phyloP scores from a whole-genome alignment of 2,113 vertebrate genomes.

The Thunnus maccoyii region DNA sequence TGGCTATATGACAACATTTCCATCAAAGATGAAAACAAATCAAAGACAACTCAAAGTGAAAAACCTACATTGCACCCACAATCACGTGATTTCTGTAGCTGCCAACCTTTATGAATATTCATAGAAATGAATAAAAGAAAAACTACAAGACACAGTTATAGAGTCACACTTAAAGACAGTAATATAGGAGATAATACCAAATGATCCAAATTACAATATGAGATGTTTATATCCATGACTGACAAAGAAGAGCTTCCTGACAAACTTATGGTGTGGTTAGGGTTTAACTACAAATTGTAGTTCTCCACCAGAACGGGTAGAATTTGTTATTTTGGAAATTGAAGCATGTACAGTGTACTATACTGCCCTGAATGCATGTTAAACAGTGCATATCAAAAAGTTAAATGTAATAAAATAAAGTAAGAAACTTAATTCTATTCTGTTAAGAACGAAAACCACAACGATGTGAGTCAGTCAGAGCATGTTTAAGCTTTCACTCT shows the following conservation, averaged over 20 bases:
- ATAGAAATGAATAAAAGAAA: conserved; percentile 17
- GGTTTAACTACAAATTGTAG: background rate
- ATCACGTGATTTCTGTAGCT: background rate
- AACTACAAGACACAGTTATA: background rate
- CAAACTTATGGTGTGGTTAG: background rate
- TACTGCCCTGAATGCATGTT: conserved; percentile 46
- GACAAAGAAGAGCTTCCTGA: background rate
- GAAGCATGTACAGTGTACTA: conserved; percentile 34
- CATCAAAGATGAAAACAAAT: conserved; percentile 17
- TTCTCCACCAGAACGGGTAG: background rate
- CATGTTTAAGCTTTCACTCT: conserved; percentile 26
- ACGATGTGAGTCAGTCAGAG: background rate
- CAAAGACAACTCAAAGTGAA: conserved; percentile 14
- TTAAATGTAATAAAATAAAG: background rate
- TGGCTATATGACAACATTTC: background rate
- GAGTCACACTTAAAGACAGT: background rate
- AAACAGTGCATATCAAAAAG: conserved; percentile 13
- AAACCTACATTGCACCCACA: background rate
- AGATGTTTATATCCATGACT: background rate
- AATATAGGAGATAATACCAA: conserved; percentile 25
- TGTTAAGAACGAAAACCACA: background rate
- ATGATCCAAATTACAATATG: background rate
- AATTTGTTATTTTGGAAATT: conserved; percentile 5
- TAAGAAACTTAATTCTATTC: background rate
- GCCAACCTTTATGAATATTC: background rate